Evolutionary conservation across 2,113 vertebrate genomes (phyloP).

Genomic region (Crotalus tigris): DNA sequence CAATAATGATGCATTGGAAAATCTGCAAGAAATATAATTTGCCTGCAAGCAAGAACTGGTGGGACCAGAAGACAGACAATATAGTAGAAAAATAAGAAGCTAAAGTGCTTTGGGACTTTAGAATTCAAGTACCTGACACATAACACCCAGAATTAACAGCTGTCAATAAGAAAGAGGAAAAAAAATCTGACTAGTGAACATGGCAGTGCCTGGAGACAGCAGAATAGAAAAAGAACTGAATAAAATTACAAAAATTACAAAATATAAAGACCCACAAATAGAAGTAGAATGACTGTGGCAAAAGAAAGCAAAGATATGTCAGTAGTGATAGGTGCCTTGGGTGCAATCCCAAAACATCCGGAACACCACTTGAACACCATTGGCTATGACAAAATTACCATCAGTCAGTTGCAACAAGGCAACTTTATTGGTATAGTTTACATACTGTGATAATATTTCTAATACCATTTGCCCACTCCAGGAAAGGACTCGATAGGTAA

Average conservation of each 20-base stretch:
- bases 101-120: neutral
- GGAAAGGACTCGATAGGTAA: neutral
- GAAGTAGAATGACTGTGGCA: neutral
- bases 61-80: no score
- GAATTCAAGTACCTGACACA: neutral
- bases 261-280: neutral
- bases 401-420: neutral
- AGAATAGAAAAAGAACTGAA: neutral
- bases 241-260: neutral
- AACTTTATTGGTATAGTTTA: neutral
- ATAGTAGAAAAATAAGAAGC: no score
- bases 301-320: neutral
- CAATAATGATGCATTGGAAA: neutral
- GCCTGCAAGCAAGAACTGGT: neutral
- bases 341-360: neutral
- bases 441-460: neutral
- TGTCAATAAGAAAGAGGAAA: neutral
- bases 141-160: neutral
- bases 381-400: neutral
- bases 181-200: neutral
- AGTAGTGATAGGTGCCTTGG: neutral
- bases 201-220: neutral
- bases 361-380: neutral
- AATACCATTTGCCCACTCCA: neutral
- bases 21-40: neutral